Evolutionary conservation across 2,888 invertebrate species (phyloP).

Genomic region (Polydesmus complanatus): DNA sequence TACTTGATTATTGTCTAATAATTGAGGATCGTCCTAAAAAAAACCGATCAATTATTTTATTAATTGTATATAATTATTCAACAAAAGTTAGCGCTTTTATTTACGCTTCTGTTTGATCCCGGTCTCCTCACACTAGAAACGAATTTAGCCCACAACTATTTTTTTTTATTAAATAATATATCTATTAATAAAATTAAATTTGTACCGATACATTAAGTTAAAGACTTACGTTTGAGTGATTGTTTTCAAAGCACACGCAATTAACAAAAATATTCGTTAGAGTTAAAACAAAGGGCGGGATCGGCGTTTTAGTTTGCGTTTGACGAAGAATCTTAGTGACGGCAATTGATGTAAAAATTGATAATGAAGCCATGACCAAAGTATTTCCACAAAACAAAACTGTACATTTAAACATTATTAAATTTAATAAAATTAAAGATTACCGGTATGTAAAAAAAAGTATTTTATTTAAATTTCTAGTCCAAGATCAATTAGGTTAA

Average conservation of each 20-base stretch:
- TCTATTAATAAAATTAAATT: no score
- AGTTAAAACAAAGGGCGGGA: not conserved
- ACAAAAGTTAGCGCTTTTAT: not conserved
- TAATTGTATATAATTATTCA: not conserved
- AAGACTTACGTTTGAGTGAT: not conserved
- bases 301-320: not conserved
- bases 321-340: not conserved
- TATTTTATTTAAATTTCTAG: no score
- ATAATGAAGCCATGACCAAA: not conserved
- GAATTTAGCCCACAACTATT: not conserved
- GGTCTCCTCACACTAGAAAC: not conserved
- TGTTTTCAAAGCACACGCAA: not conserved
- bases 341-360: not conserved
- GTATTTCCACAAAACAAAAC: slow-evolving; percentile 1
- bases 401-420: not conserved
- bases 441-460: no score
- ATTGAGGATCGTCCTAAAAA: not conserved
- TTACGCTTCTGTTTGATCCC: not conserved
- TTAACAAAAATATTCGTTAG: not conserved
- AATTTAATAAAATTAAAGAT: not conserved
- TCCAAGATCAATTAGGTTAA: no score
- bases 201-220: no score
- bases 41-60: no score
- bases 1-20: not conserved
- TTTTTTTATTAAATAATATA: no score